Evolutionary conservation across 2,888 invertebrate species (phyloP), one percentile per base, ranked within the genome.

Genomic region (Sinopyrophorus schimmeli): DNA sequence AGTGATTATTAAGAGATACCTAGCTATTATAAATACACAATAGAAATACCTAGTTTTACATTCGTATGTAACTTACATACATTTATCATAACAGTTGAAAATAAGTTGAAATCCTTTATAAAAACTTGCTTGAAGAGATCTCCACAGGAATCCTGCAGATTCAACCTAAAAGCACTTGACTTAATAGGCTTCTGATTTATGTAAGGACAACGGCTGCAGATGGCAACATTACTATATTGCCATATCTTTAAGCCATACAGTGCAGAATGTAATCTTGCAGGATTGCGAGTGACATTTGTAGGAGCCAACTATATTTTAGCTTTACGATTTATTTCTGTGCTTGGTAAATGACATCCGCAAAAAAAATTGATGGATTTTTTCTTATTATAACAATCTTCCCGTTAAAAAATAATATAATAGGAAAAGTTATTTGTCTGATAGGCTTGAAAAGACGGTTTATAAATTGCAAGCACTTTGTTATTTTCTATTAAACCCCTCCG

Each of bases 151-250:
- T 46, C 46, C 43, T 46, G 38, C 28, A 20, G 40, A 35, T 31
- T 40, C 44, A 46, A 40, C 44, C 50, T 47, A 42, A 51, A 66
- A 61, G 67, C 70, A 71, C 72, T 72, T 70, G 71, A 71, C 69
- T 72, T 71, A 71, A 72, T 72, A 69, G 70, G 69, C 57, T 57
- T 55, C 57, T 72, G 72, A 72, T 72, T 72, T 72, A 72, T 72
- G 68, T 71, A 69, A 70, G 69, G 64, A 67, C 66, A 65, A 62
- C 63, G 65, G 60, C 68, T 71, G 70, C 65, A 62, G 63, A 60
- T 72, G 71, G 71, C 71, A 71, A 70, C 70, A 64, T 61, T 66
- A 67, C 64, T 71, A 68, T 70, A 69, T 70, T 69, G 62, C 49
- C 49, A 39, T 49, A 38, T 43, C 43, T 43, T 43, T 37, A 42